Evolutionary conservation across 2,113 vertebrate species (phyloP).

Genomic region (Oreocharis arfaki): DNA sequence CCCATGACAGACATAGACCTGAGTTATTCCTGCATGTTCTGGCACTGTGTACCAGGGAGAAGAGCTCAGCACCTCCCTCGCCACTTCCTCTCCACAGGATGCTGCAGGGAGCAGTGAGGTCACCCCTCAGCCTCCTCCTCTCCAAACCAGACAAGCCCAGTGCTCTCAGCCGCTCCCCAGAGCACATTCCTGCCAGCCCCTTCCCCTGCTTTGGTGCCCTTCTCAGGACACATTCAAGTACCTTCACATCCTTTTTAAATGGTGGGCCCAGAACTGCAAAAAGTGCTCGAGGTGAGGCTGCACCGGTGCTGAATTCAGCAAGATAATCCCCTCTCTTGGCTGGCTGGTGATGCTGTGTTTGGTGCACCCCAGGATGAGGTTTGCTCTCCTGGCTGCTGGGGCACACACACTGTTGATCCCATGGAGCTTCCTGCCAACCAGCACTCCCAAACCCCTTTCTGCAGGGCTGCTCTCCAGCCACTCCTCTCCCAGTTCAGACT

Average conservation of each 20-base stretch:
- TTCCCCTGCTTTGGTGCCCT: not conserved
- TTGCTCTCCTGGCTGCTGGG: not conserved
- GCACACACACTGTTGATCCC: not conserved
- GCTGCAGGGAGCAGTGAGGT: not conserved
- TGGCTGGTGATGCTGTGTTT: not conserved
- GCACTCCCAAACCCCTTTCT: not conserved
- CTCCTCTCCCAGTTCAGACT: not conserved
- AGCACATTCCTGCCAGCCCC: not conserved
- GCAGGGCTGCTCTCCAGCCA: not conserved
- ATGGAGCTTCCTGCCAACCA: not conserved
- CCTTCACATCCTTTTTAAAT: not conserved
- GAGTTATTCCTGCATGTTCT: not conserved
- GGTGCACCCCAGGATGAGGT: not conserved
- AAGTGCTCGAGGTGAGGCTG: not conserved
- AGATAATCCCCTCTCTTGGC: not conserved
- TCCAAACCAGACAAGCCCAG: not conserved
- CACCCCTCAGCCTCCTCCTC: not conserved
- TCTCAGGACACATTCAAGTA: not conserved
- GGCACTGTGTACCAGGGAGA: not conserved
- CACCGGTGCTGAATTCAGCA: not conserved
- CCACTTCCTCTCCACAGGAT: not conserved
- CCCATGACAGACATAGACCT: not conserved
- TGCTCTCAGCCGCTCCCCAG: not conserved
- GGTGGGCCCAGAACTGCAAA: not conserved
- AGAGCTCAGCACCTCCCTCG: not conserved